Conservation (phyloP, 1,140 invertebrate genomes). For the Neotoxoptera formosana region DNA sequence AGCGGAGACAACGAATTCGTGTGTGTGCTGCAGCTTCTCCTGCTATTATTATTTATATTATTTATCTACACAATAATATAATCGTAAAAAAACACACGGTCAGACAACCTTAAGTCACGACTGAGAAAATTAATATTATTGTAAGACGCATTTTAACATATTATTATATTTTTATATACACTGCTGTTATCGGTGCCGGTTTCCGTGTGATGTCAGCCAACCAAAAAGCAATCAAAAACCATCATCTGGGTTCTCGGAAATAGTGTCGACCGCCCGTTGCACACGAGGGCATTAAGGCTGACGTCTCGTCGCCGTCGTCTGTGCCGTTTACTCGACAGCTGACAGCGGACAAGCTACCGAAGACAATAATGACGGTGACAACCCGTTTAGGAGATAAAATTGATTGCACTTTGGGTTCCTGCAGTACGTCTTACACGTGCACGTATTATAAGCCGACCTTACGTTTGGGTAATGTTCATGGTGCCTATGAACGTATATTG, state of each 20-base stretch:
- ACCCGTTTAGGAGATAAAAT: neutral
- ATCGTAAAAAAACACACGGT: neutral
- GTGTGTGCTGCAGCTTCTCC: neutral
- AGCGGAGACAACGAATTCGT: neutral
- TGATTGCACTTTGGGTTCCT: neutral
- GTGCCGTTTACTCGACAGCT: neutral
- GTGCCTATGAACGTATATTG: neutral
- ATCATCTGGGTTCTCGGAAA: neutral
- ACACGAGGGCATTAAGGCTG: neutral
- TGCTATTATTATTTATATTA: neutral
- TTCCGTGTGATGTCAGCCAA: neutral
- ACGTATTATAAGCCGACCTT: neutral
- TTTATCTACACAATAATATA: neutral
- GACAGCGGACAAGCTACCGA: neutral
- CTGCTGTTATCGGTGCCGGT: neutral
- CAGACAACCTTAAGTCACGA: neutral
- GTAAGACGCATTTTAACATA: neutral
- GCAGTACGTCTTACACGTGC: neutral
- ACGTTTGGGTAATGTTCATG: neutral
- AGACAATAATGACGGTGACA: neutral
- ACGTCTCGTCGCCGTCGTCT: neutral
- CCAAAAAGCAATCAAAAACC: conserved; percentile 7
- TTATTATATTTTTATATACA: neutral
- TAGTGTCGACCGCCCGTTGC: neutral
- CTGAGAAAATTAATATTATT: neutral